These are phyloP conservation scores for Dipodomys spectabilis DNA, from an alignment of 2,113 vertebrate genomes.

Conservation along the genomic window DNA sequence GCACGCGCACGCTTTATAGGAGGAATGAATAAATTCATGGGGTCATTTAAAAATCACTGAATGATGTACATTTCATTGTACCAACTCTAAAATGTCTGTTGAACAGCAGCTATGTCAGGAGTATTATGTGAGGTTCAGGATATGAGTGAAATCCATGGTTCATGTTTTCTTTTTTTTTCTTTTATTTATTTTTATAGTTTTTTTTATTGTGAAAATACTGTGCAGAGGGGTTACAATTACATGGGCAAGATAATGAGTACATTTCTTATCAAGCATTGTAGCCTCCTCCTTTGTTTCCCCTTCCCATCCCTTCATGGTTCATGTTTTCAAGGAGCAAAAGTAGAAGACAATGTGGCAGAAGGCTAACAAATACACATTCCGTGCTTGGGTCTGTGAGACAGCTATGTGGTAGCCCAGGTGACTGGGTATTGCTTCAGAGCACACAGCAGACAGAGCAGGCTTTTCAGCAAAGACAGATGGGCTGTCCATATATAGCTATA, in stretches of 20 bases:
- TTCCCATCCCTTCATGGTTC: too few species aligned
- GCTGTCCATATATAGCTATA: too few species aligned
- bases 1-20: not conserved
- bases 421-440: not conserved
- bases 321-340: not conserved
- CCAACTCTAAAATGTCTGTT: not conserved
- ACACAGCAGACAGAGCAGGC: not conserved
- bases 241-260: too few species aligned
- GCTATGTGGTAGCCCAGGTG: not conserved
- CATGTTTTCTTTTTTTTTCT: too few species aligned
- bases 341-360: not conserved
- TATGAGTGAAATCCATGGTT: not conserved
- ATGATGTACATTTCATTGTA: not conserved
- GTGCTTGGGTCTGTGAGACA: not conserved
- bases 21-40: constrained; percentile 39
- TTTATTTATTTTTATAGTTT: too few species aligned
- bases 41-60: constrained; percentile 40
- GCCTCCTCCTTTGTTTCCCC: too few species aligned
- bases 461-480: not conserved
- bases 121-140: not conserved
- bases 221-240: too few species aligned
- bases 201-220: too few species aligned
- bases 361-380: not conserved
- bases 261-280: too few species aligned
- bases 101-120: not conserved